Base-by-base conservation (phyloP, 2,113 vertebrate genomes). In the Pelodiscus sinensis region DNA sequence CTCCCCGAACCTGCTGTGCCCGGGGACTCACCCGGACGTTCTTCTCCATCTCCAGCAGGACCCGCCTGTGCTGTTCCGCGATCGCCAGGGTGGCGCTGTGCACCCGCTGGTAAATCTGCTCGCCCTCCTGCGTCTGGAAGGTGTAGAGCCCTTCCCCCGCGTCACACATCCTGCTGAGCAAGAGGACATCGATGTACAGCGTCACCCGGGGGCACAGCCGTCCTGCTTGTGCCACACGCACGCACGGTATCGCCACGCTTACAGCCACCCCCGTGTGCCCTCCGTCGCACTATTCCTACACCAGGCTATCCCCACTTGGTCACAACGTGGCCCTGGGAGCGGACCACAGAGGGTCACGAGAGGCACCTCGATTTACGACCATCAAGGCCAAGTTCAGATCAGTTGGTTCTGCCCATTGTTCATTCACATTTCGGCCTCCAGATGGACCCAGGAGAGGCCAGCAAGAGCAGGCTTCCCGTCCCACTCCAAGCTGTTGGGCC, bases 61-160 rank as follows among this genome's bases (percentile, higher is more conserved):
- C 98, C 65, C 98, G 98, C 97, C 99, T 99, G 98, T 99, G 99
- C 96, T 99, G 99, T 96, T 99, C 99, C 0, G 99, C 99, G 0
- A 99, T 99, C 87, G 99, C 98, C 97, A 99, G 92, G 0, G 99
- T 99, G 79, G 99, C 99, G 0, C 98, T 98, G 97, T 99, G 99
- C 82, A 99, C 99, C 1, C 99, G 98, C 96, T 99, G 99, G 96
- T 99, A 99, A 96, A 99, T 99, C 97, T 99, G 99, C 85, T 99
- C 99, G 0, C 99, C 99, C 27, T 99, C 99, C 95, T 98, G 98
- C 0, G 99, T 99, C 98, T 99, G 99, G 96, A 99, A 99, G 81
- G 99, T 99, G 97, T 99, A 99, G 77, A 99, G 98, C 25, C 99
- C 99, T 97, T 99, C 99, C 0, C 99, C 99, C 0, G 98, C 99